Conservation (phyloP, 2,888 invertebrate species). For the Hesperia comma region DNA sequence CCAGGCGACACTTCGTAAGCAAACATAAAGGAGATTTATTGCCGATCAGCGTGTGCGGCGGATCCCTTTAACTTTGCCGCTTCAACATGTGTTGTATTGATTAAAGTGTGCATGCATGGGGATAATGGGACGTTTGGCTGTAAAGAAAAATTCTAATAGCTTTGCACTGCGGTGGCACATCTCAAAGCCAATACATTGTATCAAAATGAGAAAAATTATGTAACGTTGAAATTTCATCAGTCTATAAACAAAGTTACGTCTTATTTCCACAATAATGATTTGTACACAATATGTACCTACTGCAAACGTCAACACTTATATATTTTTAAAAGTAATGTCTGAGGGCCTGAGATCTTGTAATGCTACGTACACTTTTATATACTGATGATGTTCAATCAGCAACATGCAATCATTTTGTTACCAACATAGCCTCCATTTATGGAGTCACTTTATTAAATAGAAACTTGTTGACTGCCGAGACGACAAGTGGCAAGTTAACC, state of each 20-base stretch:
- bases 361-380: no score
- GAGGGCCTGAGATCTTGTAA: no score
- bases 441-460: constrained; percentile 29
- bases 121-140: neutral
- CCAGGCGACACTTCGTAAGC: constrained; percentile 72
- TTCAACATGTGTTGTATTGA: constrained; percentile 23
- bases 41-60: constrained; percentile 69
- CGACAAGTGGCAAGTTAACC: constrained; percentile 34
- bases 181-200: no score
- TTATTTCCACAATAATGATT: no score
- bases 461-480: constrained; percentile 30
- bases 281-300: no score
- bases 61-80: constrained; percentile 42
- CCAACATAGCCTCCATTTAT: constrained; percentile 24
- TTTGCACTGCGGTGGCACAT: no score
- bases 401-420: constrained; percentile 26
- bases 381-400: constrained; percentile 5
- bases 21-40: constrained; percentile 77
- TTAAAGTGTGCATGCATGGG: neutral
- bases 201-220: no score
- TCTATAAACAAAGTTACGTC: no score
- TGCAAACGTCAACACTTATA: no score
- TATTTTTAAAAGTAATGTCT: no score
- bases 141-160: neutral
- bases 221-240: no score